Evolutionary conservation across 1,140 invertebrate genomes (phyloP).

Genomic region (Protaetia brevitarsis): DNA sequence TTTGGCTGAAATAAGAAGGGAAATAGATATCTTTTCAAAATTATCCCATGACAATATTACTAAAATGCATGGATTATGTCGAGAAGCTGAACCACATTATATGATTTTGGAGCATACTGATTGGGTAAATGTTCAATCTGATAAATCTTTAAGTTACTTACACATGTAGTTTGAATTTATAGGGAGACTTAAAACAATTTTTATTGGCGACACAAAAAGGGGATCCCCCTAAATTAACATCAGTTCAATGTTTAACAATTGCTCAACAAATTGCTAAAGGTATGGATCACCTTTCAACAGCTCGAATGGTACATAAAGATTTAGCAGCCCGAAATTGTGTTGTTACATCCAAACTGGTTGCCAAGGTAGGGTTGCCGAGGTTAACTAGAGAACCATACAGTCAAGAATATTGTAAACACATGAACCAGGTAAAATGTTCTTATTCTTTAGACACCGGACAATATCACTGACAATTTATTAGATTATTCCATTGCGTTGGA

Average conservation of each 20-base stretch:
- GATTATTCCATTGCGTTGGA: conserved; percentile 78
- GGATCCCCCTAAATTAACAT: conserved; percentile 60
- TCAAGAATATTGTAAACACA: conserved; percentile 78
- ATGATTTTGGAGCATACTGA: conserved; percentile 90
- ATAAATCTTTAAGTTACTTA: not conserved
- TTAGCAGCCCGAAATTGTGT: conserved; percentile 91
- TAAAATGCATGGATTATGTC: conserved; percentile 75
- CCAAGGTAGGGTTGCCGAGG: conserved; percentile 81
- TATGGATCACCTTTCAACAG: conserved; percentile 75
- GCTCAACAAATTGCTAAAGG: conserved; percentile 79
- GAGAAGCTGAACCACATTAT: conserved; percentile 81
- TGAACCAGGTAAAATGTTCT: conserved; percentile 63
- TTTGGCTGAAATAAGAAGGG: conserved; percentile 79
- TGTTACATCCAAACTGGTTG: conserved; percentile 74
- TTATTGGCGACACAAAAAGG: conserved; percentile 69
- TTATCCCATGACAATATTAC: conserved; percentile 77
- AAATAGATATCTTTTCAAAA: conserved; percentile 80
- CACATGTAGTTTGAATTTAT: conserved; percentile 29
- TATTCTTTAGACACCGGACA: conserved; percentile 18
- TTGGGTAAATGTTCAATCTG: conserved; percentile 63
- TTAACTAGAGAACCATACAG: conserved; percentile 82
- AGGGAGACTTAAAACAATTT: conserved; percentile 94
- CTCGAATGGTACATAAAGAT: conserved; percentile 78
- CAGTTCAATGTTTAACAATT: conserved; percentile 68
- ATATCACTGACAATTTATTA: conserved; percentile 37